A percentile compares a stretch with the other conserved stretches of the same genome.
phyloP scores from a whole-genome alignment of 2,888 invertebrate species.

The Linyphia triangularis region DNA sequence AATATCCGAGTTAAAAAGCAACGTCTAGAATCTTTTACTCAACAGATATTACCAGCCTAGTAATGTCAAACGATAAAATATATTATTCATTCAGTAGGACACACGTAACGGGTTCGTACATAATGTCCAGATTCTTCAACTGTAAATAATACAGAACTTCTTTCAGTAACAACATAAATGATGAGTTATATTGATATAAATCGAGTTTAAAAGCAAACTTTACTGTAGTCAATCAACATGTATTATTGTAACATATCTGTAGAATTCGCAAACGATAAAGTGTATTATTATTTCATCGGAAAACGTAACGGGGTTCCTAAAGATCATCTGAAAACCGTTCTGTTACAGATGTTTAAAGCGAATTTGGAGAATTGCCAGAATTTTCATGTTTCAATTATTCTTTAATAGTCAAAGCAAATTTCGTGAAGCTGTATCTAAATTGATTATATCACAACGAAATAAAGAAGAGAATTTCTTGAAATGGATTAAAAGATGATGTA shows the following conservation, averaged over 20 bases:
- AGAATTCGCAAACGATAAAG: neutral
- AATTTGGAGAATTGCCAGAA: slow-evolving; percentile 21
- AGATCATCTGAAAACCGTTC: neutral
- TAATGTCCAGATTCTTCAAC: too few relatives aligned
- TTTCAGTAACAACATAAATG: too few relatives aligned
- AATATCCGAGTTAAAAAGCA: too few relatives aligned
- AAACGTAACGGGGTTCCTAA: neutral
- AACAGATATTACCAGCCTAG: too few relatives aligned
- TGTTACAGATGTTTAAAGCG: neutral
- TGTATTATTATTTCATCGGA: neutral
- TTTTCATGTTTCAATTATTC: slow-evolving; percentile 25
- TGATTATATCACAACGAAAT: slow-evolving; percentile 25
- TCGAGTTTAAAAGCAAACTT: too few relatives aligned
- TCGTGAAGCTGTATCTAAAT: slow-evolving; percentile 27
- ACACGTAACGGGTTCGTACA: too few relatives aligned
- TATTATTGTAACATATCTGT: neutral
- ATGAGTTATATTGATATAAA: too few relatives aligned
- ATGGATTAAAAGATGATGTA: slow-evolving; percentile 30
- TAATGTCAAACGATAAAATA: too few relatives aligned
- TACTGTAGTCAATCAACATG: neutral
- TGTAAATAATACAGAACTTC: too few relatives aligned
- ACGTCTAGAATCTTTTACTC: too few relatives aligned
- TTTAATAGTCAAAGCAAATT: slow-evolving; percentile 18
- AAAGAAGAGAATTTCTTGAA: neutral
- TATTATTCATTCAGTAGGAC: too few relatives aligned